Evolutionary conservation across 1,140 invertebrate species (phyloP).

Genomic region (Saxidomus purpurata): DNA sequence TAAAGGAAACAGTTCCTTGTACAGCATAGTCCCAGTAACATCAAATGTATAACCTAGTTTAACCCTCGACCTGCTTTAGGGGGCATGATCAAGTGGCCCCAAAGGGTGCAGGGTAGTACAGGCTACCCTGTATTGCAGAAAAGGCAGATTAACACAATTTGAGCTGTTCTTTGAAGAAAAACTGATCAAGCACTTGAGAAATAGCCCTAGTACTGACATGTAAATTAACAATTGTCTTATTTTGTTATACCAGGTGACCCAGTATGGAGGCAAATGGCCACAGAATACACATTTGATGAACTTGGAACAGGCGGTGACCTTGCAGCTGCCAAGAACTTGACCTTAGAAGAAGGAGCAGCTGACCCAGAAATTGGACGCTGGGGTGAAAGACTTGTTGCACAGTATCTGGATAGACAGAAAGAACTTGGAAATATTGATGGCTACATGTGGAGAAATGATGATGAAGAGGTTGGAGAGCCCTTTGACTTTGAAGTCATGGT

Average conservation of each 20-base stretch:
- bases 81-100: no score
- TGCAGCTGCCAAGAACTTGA: slow-evolving; percentile 40
- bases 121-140: no score
- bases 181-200: no score
- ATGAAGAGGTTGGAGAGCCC: slow-evolving; percentile 75
- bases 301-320: slow-evolving; percentile 69
- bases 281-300: slow-evolving; percentile 78
- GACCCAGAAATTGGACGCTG: slow-evolving; percentile 76
- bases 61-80: no score
- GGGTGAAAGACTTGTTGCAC: slow-evolving; percentile 81
- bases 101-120: no score
- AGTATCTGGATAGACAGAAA: slow-evolving; percentile 78
- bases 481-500: slow-evolving; percentile 80
- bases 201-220: no score
- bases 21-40: no score
- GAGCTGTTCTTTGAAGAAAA: no score
- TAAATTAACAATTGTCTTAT: no score
- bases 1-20: no score
- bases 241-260: slow-evolving; percentile 75
- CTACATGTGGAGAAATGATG: slow-evolving; percentile 78
- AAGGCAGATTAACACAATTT: no score
- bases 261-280: slow-evolving; percentile 71
- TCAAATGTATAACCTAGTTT: no score
- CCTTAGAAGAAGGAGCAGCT: slow-evolving; percentile 30
- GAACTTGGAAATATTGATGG: slow-evolving; percentile 66